A percentile compares a stretch with the other conserved stretches of the same genome.
phyloP scores from a whole-genome alignment of 2,797 vertebrate genomes.

The Caiman crocodilus region DNA sequence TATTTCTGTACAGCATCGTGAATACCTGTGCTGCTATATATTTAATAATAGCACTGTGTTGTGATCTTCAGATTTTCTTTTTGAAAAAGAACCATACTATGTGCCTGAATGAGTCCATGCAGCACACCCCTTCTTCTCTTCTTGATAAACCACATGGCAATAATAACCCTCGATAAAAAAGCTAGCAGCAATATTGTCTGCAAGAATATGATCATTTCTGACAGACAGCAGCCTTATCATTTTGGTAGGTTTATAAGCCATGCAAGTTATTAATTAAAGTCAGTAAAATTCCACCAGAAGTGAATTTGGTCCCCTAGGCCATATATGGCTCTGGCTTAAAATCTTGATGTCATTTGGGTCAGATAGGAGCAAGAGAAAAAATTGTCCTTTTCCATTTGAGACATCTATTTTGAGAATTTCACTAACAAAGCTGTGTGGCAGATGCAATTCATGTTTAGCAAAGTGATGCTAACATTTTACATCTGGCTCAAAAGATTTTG shows the following conservation, averaged over 20 bases:
- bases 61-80: neutral
- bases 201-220: neutral
- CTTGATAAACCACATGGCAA: neutral
- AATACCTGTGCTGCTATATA: neutral
- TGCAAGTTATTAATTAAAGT: neutral
- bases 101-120: neutral
- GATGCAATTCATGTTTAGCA: constrained; percentile 79
- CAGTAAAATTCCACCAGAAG: constrained; percentile 16
- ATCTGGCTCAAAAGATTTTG: constrained; percentile 74
- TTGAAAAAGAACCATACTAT: neutral
- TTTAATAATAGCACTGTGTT: neutral
- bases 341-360: neutral
- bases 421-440: constrained; percentile 79
- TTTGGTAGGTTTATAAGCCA: neutral
- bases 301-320: constrained; percentile 28
- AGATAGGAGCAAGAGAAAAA: neutral
- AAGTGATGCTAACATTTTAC: constrained; percentile 82
- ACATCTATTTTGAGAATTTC: constrained; percentile 62
- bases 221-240: constrained; percentile 38
- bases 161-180: constrained; percentile 6
- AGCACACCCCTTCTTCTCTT: neutral
- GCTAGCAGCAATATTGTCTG: neutral
- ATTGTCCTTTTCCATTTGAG: constrained; percentile 21
- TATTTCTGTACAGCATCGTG: neutral
- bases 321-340: neutral